Evolutionary conservation across 37 sponge, comb jelly and placozoan genomes (phyloP), one percentile per base, ranked within the genome.

Genomic region (Spongilla lacustris): DNA sequence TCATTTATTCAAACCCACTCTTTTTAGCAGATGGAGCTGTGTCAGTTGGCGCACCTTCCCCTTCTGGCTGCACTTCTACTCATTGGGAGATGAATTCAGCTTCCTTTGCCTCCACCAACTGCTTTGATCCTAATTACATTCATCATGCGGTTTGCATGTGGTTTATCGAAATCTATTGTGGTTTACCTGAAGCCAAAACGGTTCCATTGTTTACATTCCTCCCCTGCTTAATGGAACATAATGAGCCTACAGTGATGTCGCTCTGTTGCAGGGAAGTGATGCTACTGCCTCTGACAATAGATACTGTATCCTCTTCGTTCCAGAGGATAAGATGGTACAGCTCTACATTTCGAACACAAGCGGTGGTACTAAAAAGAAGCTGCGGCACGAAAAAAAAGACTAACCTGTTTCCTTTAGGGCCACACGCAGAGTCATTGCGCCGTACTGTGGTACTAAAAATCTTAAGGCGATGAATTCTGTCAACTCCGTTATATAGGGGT

Each of bases 311-410:
- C 58, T 58, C 58, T 58, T 58, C 58, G 21, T 58, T 58, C 58
- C 58, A 58, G 58, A 58, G 58, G 58, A 58, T 58, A 58, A 58
- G 58, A 58, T 58, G 58, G 58, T 58, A 58, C 58, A 58, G 21
- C 58, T 58, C 19, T 58, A 58, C 58, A 17, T 58, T 58, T 58
- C 58, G 58, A 58, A 58, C 58, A 58, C 58, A 58, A 58, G 58
- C 58, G 58, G 21, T 58, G 58, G 58, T 58, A 58, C 58, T 58
- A 58, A 58, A 58, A 58, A 58, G 58, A 58, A 58, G 21, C 58
- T 58, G 58, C 58, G 58, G 58, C 58, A 58, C 58, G 58, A 58
- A 58, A 58, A 58, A n/a, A 58, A 58, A 58, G 58, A 58, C 58
- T 58, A 58, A 58, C 58, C 58, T 58, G 58, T 58, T 58, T 58